phyloP scores from a whole-genome alignment of 2,113 vertebrate species.

The Argyrosomus japonicus region DNA sequence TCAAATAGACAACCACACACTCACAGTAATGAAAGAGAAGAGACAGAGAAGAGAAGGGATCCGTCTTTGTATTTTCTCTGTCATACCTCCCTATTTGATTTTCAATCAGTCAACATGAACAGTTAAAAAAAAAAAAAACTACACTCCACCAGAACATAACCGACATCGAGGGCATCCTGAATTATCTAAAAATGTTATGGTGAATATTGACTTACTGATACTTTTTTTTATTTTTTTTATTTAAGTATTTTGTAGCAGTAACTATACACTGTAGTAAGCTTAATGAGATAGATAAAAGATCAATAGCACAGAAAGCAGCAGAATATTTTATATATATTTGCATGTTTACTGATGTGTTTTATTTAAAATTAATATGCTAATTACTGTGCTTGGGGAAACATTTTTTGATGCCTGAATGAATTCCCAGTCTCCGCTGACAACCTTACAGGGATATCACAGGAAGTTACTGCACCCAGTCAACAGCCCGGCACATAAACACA shows the following conservation, averaged over 20 bases:
- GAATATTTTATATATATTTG: no score
- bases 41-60: slow-evolving; percentile 39
- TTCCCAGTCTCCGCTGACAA: background rate
- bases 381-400: no score
- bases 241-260: no score
- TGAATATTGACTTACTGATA: slow-evolving; percentile 57
- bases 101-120: slow-evolving; percentile 39
- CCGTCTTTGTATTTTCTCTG: slow-evolving; percentile 61
- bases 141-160: background rate
- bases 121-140: background rate
- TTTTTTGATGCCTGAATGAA: no score
- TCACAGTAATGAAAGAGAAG: no score
- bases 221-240: no score
- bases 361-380: no score
- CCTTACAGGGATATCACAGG: background rate
- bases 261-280: no score
- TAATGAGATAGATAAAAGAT: background rate
- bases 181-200: slow-evolving; percentile 44
- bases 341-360: no score
- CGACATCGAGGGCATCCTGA: slow-evolving; percentile 18
- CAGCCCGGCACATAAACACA: no score
- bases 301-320: background rate
- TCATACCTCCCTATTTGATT: slow-evolving; percentile 54
- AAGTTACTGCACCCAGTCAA: background rate
- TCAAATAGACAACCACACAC: no score